These are phyloP conservation scores for Calliphora vicina DNA, from an alignment of 1,140 invertebrate genomes.

Conservation along the genomic window DNA sequence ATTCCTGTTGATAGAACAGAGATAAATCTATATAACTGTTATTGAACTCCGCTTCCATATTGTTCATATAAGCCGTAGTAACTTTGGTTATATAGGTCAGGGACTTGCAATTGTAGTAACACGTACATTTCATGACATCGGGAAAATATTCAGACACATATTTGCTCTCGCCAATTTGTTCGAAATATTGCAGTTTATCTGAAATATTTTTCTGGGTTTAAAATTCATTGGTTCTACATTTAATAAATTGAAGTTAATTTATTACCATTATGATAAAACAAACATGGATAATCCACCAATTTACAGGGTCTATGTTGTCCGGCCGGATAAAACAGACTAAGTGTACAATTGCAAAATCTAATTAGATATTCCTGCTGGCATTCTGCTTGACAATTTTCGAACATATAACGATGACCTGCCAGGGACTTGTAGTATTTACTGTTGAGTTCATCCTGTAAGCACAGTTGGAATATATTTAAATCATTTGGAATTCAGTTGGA, in stretches of 20 bases:
- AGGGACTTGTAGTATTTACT: slow-evolving; percentile 54
- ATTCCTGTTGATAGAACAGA: slow-evolving; percentile 21
- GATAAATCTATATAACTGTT: slow-evolving; percentile 24
- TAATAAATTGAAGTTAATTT: too few species aligned
- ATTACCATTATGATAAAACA: slow-evolving; percentile 46
- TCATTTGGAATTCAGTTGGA: too few species aligned
- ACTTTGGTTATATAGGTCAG: slow-evolving; percentile 43
- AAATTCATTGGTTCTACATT: background rate
- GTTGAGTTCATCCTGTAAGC: slow-evolving; percentile 53
- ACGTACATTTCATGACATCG: slow-evolving; percentile 49
- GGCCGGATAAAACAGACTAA: slow-evolving; percentile 54
- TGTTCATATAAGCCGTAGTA: background rate
- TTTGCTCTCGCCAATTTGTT: slow-evolving; percentile 23
- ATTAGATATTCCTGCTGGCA: slow-evolving; percentile 59
- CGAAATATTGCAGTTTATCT: slow-evolving; percentile 16
- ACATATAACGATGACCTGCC: slow-evolving; percentile 54
- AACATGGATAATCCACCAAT: slow-evolving; percentile 49
- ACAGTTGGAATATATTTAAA: too few species aligned
- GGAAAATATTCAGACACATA: background rate
- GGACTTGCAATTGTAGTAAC: slow-evolving; percentile 53
- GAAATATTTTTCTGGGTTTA: background rate
- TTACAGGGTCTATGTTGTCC: slow-evolving; percentile 42
- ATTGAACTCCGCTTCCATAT: background rate
- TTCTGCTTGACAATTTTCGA: slow-evolving; percentile 59
- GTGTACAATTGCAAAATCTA: slow-evolving; percentile 57